Conservation (phyloP, 2,113 vertebrate species). For the Syngnathus floridae region DNA sequence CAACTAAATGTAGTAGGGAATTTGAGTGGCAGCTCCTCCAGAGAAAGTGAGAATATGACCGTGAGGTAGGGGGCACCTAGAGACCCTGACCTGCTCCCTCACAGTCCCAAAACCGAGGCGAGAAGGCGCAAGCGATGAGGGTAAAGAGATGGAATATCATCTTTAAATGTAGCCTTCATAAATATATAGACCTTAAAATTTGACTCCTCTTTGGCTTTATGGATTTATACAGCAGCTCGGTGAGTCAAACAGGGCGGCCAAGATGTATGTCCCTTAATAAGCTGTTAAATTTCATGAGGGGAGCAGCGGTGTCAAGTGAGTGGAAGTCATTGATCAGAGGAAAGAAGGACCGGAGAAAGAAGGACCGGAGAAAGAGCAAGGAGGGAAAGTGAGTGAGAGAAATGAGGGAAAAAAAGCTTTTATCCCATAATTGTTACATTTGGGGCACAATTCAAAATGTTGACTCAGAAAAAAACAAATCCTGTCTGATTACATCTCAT, state of each 20-base stretch:
- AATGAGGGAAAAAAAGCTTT: conserved; percentile 1
- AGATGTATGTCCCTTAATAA: conserved; percentile 68
- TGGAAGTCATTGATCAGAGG: conserved; percentile 59
- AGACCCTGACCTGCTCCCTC: conserved; percentile 33
- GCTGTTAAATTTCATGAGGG: conserved; percentile 66
- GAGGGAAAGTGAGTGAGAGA: conserved; percentile 2
- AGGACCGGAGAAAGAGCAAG: conserved; percentile 17
- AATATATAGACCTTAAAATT: conserved; percentile 70
- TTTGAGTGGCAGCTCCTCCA: conserved; percentile 62
- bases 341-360: conserved; percentile 24
- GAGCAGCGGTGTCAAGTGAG: conserved; percentile 52
- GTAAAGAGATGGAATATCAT: conserved; percentile 69
- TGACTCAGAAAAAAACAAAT: not conserved
- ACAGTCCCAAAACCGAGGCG: conserved; percentile 45
- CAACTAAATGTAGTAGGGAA: not conserved
- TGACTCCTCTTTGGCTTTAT: conserved; percentile 50
- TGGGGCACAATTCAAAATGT: not conserved
- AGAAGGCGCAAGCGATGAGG: conserved; percentile 16
- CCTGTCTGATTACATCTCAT: not conserved
- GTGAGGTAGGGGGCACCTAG: conserved; percentile 11
- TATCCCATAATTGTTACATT: not conserved
- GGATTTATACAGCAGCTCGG: conserved; percentile 62
- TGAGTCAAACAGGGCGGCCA: conserved; percentile 55
- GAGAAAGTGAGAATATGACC: conserved; percentile 44
- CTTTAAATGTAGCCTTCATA: conserved; percentile 70